Percentiles rank a stretch among this genome's conserved stretches.
These are phyloP conservation scores for Thalassophryne amazonica DNA, from an alignment of 2,797 vertebrate genomes.

Conservation along the genomic window DNA sequence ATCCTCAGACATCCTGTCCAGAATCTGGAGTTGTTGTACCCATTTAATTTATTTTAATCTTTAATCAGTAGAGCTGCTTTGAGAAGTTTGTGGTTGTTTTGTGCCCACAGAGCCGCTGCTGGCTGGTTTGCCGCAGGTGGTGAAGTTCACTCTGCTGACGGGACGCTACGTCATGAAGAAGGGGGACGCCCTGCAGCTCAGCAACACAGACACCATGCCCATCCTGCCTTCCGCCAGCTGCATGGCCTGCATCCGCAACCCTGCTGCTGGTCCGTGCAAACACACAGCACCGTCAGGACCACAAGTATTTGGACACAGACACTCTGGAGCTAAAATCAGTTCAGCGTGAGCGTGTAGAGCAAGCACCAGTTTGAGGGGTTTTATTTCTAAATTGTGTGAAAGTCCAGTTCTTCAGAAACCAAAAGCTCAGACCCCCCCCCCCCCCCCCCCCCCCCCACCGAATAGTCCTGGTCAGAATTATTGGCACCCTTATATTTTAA, in stretches of 20 bases:
- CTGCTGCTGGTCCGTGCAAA: constrained; percentile 79
- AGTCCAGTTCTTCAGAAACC: too few species aligned
- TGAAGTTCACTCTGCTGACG: constrained; percentile 92
- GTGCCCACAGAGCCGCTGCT: constrained; percentile 86
- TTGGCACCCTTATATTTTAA: too few species aligned
- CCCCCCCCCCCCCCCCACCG: too few species aligned
- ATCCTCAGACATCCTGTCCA: neutral
- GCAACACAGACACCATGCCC: constrained; percentile 88
- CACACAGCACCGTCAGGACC: too few species aligned
- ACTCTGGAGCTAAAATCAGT: too few species aligned
- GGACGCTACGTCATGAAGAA: constrained; percentile 92
- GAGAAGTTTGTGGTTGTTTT: neutral
- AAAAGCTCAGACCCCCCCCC: too few species aligned
- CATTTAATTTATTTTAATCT: neutral
- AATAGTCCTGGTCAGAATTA: too few species aligned
- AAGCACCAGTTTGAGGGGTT: too few species aligned
- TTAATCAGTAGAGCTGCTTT: neutral
- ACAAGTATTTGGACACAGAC: too few species aligned
- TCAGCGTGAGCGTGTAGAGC: too few species aligned
- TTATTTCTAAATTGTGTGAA: too few species aligned
- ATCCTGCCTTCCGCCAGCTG: constrained; percentile 80
- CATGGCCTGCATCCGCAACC: constrained; percentile 83
- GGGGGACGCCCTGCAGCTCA: constrained; percentile 93
- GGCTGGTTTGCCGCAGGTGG: constrained; percentile 93
- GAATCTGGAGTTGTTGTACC: neutral